Evolutionary conservation across 2,888 invertebrate species (phyloP), one percentile per base, ranked within the genome.

Genomic region (Sylvicola fuscatus): DNA sequence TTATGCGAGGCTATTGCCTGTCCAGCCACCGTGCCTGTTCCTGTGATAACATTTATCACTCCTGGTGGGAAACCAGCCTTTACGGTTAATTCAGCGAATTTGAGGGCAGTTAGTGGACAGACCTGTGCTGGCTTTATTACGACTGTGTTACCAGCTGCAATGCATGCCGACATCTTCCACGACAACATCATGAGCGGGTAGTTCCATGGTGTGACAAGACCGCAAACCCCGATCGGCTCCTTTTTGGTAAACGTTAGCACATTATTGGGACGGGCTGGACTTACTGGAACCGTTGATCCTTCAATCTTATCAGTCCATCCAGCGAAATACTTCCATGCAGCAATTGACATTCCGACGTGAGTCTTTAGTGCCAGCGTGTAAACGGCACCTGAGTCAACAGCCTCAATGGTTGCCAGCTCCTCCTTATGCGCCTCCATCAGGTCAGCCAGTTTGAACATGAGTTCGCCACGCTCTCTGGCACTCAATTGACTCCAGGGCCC

Each of bases 151-250:
- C 95, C 95, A 7, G 93, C 92, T 0, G 93, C 92, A 33, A 95
- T 64, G 50, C 93, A 95, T 3, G 95, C 89, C 0, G 93, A 92
- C 89, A 93, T 90, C 58, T 95, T 95, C 93, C 93, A 95, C 0
- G 90, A 86, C 10, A 95, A 60, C 95, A 95, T 97, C 95, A 97
- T 95, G 8, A 97, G 62, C 0, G 95, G 95, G 55, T 95, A 97
- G 57, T 95, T 95, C 95, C 95, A 97, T 0, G 95, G 93, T 0
- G 92, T 92, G 12, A 95, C 73, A 12, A 95, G 61, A 0, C 80
- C 93, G 48, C 87, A 89, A 3, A 95, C 93, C 1, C 79, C 93
- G 41, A 93, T 79, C 0, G 93, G 90, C 54, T 93, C 93, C 43
- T 78, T 76, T 49, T 74, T 76, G 0, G 95, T 95, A 44, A 83